Conservation (phyloP, 2,113 vertebrate species). For the Lepisosteus oculatus region DNA sequence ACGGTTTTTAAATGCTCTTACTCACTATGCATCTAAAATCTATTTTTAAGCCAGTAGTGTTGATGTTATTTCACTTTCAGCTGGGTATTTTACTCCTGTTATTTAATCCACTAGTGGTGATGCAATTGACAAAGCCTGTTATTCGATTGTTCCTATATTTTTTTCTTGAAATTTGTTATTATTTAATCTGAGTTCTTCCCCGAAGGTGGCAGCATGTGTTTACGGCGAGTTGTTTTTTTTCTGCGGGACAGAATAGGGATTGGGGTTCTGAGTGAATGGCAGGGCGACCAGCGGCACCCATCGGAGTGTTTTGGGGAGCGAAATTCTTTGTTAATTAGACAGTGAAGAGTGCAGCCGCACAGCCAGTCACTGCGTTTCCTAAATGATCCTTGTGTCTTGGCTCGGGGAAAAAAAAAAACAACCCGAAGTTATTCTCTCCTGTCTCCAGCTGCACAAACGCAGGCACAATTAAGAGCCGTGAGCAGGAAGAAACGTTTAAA, state of each 20-base stretch:
- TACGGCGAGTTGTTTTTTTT: not conserved
- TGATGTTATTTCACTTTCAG: not conserved
- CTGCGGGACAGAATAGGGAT: no score
- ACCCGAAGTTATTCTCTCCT: not conserved
- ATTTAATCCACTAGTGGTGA: not conserved
- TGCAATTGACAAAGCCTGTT: not conserved
- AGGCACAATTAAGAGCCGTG: not conserved
- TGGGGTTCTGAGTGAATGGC: no score
- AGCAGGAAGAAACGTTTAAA: not conserved
- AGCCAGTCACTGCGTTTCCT: not conserved
- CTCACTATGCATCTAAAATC: no score
- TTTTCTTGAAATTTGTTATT: not conserved
- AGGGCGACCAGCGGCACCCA: no score
- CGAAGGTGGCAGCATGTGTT: not conserved
- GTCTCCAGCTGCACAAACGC: not conserved
- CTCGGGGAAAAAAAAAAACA: not conserved
- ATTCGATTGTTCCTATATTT: not conserved
- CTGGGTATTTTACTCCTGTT: not conserved
- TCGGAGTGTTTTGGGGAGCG: not conserved
- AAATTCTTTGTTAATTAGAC: not conserved
- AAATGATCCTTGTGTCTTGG: not conserved
- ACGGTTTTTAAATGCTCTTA: no score
- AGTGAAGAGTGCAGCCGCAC: not conserved
- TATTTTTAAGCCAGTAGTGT: not conserved
- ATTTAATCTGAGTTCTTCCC: not conserved